Percentiles rank a stretch among this genome's conserved stretches.
Evolutionary conservation across 2,888 invertebrate genomes (phyloP).

Genomic region (Thera britannica): DNA sequence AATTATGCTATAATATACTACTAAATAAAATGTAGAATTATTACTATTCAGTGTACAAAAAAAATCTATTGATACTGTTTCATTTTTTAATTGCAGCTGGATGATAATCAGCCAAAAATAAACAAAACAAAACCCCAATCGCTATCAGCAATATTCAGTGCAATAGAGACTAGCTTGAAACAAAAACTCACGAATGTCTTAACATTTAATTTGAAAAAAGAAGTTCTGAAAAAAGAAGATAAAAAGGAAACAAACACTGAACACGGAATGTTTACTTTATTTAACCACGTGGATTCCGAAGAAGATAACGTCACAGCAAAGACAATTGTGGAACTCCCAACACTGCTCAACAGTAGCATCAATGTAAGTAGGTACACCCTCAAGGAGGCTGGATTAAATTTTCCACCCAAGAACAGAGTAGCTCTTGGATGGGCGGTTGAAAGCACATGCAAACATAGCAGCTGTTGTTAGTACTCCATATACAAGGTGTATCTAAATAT

Average conservation of each 20-base stretch:
- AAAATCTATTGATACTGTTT: too few species aligned
- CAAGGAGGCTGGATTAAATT: neutral
- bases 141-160: conserved; percentile 50
- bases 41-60: too few species aligned
- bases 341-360: conserved; percentile 5
- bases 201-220: conserved; percentile 46
- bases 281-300: conserved; percentile 51
- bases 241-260: neutral
- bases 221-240: conserved; percentile 18
- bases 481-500: too few species aligned
- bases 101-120: neutral
- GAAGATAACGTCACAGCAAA: conserved; percentile 27
- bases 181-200: conserved; percentile 53
- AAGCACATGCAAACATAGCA: too few species aligned
- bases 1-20: too few species aligned
- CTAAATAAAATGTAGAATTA: too few species aligned
- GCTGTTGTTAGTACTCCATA: too few species aligned
- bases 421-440: too few species aligned
- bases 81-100: neutral
- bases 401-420: too few species aligned
- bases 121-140: conserved; percentile 43
- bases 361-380: conserved; percentile 6
- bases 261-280: conserved; percentile 51
- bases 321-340: conserved; percentile 5
- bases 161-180: conserved; percentile 58